Base-by-base conservation (phyloP, 2,888 invertebrate species). In the Pomacea canaliculata region DNA sequence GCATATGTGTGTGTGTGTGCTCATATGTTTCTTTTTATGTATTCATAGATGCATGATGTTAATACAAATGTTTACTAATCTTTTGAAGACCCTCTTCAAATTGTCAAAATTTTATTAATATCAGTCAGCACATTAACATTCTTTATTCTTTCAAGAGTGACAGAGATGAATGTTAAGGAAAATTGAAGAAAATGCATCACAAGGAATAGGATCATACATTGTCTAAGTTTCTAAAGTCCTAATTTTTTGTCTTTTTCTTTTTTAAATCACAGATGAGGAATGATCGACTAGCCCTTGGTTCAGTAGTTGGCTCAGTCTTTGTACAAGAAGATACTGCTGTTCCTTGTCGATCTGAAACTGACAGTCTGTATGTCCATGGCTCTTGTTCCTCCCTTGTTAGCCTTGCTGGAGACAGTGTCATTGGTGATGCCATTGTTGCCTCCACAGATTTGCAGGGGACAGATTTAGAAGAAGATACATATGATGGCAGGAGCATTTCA, bases 281-380 rank as follows among this genome's bases (percentile, higher is more conserved):
- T 13, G 63, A 63, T 19, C 70, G 73, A 18, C 76, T 77, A 37
- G 69, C 68, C 7, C 72, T 77, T 46, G 75, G 76, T 16, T 27
- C 62, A 1, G 23, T 68, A 0, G 59, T 62, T 27, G 74, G 46
- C 19, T 8, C 60, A 16, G 27, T 27, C 1, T 69, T 69, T 48
- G 60, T 46, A 46, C 62, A 69, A 9, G 23, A 69, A 23, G 62
- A 16, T 16, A 3, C 27, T n/a, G 27, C 13, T 13, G 9, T 69
- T 48, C 49, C 60, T 12, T 23, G 23, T n/a, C 69, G 49, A 8
- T 48, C 37, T 8, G 48, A 62, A 46, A 68, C 68, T 23, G 74
- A 74, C 23, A 69, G 62, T 37, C 63, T 74, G 63, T 18, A 10
- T 18, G 74, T 74, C 69, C 68, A 74, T 68, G 60, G 49, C 7